A percentile compares a stretch with the other conserved stretches of the same genome.
Evolutionary conservation across 2,113 vertebrate genomes (phyloP).

Genomic region (Nerophis lumbriciformis): DNA sequence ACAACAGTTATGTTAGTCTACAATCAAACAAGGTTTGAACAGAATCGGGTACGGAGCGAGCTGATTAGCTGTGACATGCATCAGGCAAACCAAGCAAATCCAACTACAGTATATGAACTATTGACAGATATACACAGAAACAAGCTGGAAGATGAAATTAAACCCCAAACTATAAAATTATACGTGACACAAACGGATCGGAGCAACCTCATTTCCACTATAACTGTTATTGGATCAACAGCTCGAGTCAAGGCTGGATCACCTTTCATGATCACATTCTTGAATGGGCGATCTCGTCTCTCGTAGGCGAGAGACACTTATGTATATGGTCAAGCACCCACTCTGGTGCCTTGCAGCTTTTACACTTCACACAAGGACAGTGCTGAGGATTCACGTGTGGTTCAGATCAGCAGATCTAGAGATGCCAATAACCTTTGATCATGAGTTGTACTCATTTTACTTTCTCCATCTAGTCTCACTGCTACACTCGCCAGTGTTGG

Average conservation of each 20-base stretch:
- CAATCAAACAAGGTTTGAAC: no score
- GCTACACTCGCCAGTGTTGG: conserved; percentile 95
- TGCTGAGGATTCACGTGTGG: conserved; percentile 7
- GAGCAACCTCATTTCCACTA: no score
- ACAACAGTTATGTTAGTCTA: no score
- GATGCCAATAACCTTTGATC: neutral
- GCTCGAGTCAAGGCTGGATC: conserved; percentile 12
- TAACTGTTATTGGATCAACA: conserved; percentile 16
- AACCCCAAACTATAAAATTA: no score
- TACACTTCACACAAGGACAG: conserved; percentile 18
- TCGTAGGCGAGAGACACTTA: conserved; percentile 9
- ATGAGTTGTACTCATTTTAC: neutral
- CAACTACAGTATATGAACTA: no score
- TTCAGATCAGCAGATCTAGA: neutral
- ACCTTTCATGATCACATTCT: conserved; percentile 28
- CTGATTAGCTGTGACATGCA: no score
- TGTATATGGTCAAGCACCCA: conserved; percentile 9
- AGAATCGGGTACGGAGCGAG: no score
- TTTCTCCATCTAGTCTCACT: conserved; percentile 78
- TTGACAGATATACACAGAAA: no score
- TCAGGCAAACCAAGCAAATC: no score
- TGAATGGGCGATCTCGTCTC: conserved; percentile 24
- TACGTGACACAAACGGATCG: no score
- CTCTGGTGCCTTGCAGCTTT: conserved; percentile 8
- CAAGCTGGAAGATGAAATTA: no score